These are phyloP conservation scores for Carduelis carduelis DNA, from an alignment of 2,797 vertebrate genomes.

Conservation along the genomic window DNA sequence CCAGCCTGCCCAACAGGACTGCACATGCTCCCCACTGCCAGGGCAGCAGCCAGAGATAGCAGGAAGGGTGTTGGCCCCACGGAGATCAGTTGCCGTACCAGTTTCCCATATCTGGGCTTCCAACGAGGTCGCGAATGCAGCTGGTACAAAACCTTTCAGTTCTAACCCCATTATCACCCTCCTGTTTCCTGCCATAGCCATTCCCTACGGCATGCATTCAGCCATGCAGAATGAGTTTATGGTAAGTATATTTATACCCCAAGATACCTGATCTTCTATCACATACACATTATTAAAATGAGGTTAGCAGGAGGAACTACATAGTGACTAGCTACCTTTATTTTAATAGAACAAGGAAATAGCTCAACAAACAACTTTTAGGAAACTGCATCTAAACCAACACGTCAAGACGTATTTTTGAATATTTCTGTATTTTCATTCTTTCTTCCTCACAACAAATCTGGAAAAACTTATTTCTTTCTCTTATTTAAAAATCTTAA, in stretches of 20 bases:
- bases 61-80: background rate
- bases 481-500: background rate
- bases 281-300: background rate
- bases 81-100: background rate
- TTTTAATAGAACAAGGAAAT: background rate
- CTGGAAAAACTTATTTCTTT: background rate
- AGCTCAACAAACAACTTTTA: background rate
- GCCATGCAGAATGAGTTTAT: background rate
- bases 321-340: background rate
- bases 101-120: background rate
- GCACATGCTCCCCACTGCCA: background rate
- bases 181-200: background rate
- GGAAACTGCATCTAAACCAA: background rate
- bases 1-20: constrained; percentile 38
- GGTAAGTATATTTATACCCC: background rate
- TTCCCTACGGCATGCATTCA: rapidly evolving
- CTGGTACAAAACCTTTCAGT: background rate
- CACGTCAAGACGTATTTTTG: background rate
- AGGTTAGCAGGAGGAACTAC: background rate
- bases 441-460: background rate
- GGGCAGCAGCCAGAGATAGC: background rate
- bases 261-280: background rate
- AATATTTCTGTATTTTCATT: background rate
- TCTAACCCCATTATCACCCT: background rate
- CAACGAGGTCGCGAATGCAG: background rate